Evolutionary conservation across 2,888 invertebrate genomes (phyloP).

Genomic region (Sisyra nigra): DNA sequence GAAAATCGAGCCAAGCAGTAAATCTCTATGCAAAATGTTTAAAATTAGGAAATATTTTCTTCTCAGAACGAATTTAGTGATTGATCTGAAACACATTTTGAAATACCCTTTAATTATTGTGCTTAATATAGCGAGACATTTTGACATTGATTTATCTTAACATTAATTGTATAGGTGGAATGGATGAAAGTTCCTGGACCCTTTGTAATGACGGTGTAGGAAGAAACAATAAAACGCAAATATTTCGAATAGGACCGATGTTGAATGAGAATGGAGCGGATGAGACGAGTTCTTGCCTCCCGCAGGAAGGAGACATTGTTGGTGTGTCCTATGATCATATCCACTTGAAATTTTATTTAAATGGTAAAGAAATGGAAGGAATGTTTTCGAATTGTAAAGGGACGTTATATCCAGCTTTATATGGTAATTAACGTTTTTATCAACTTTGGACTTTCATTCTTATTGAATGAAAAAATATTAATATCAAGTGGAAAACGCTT

Average conservation of each 20-base stretch:
- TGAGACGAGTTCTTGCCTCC: conserved; percentile 30
- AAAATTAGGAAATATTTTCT: no score
- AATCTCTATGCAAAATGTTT: no score
- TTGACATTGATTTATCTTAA: no score
- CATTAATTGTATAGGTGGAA: conserved; percentile 66
- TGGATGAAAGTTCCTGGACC: conserved; percentile 85
- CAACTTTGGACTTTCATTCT: conserved; percentile 12
- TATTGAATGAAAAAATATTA: conserved; percentile 1
- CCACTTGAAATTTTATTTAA: conserved; percentile 85
- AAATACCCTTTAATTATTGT: no score
- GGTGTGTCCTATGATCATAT: conserved; percentile 94
- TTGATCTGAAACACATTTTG: no score
- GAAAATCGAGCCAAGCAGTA: no score
- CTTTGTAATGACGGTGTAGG: conserved; percentile 80
- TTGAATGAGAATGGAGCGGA: conserved; percentile 16
- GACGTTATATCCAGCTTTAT: conserved; percentile 80
- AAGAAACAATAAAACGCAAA: conserved; percentile 65
- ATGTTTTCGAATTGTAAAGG: conserved; percentile 80
- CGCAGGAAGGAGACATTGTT: conserved; percentile 86
- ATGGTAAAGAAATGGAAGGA: conserved; percentile 74
- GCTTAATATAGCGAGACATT: no score
- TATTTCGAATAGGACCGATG: conserved; percentile 39
- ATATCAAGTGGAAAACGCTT: no score
- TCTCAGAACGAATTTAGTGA: no score
- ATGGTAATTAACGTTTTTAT: no score